Evolutionary conservation across 2,797 vertebrate species (phyloP).

Genomic region (Carduelis carduelis): DNA sequence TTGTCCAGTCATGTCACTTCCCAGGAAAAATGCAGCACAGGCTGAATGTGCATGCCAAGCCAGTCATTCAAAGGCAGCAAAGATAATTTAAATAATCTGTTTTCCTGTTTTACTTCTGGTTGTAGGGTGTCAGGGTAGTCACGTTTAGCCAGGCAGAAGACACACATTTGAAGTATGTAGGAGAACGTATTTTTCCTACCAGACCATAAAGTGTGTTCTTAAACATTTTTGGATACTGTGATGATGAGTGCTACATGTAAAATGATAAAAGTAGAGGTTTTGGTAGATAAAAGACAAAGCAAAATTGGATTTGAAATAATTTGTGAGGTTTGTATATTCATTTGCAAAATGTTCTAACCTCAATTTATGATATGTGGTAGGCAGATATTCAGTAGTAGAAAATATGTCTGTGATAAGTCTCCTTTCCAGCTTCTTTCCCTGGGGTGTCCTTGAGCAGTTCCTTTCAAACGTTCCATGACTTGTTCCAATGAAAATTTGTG

Average conservation of each 20-base stretch:
- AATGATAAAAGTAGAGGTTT: background rate
- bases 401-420: background rate
- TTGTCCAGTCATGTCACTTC: background rate
- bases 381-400: background rate
- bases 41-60: background rate
- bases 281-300: background rate
- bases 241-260: background rate
- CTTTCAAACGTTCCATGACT: background rate
- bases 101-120: background rate
- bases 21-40: background rate
- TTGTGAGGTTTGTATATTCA: background rate
- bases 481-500: background rate
- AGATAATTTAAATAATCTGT: background rate
- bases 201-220: background rate
- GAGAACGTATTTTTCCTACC: background rate
- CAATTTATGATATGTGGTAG: background rate
- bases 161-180: background rate
- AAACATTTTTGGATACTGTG: background rate
- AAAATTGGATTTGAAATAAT: background rate
- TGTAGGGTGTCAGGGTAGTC: background rate
- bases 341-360: background rate
- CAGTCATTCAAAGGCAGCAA: background rate
- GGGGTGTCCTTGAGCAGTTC: background rate
- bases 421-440: background rate
- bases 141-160: background rate